These are phyloP conservation scores for Stictonetta naevosa DNA, from an alignment of 2,113 vertebrate genomes.

Conservation along the genomic window DNA sequence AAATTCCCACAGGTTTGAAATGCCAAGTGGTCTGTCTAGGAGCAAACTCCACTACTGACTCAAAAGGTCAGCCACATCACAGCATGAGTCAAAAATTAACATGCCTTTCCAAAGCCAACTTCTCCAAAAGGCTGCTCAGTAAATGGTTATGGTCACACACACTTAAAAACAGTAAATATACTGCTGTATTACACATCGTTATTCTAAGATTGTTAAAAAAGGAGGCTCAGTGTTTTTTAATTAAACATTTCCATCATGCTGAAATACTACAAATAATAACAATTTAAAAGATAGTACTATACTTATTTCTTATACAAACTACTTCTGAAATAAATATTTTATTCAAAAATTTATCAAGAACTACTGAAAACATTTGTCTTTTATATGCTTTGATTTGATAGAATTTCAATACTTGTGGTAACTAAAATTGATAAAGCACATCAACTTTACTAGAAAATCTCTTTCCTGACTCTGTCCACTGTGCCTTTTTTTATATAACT, in stretches of 20 bases:
- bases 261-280: too few relatives aligned
- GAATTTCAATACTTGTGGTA: not conserved
- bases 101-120: not conserved
- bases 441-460: not conserved
- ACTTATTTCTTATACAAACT: not conserved
- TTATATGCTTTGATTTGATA: not conserved
- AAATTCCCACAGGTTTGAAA: not conserved
- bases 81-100: not conserved
- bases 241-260: not conserved
- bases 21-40: not conserved
- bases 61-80: accelerated
- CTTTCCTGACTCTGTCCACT: not conserved
- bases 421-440: not conserved
- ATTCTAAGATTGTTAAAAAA: not conserved
- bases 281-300: accelerated
- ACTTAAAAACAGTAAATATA: not conserved
- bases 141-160: not conserved
- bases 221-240: not conserved
- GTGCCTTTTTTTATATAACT: not conserved
- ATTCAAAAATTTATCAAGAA: not conserved
- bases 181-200: not conserved
- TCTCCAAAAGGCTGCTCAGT: not conserved
- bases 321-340: not conserved
- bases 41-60: not conserved
- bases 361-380: not conserved